Evolutionary conservation across 2,888 invertebrate species (phyloP), one percentile per base, ranked within the genome.

Genomic region (Coenonympha glycerion): DNA sequence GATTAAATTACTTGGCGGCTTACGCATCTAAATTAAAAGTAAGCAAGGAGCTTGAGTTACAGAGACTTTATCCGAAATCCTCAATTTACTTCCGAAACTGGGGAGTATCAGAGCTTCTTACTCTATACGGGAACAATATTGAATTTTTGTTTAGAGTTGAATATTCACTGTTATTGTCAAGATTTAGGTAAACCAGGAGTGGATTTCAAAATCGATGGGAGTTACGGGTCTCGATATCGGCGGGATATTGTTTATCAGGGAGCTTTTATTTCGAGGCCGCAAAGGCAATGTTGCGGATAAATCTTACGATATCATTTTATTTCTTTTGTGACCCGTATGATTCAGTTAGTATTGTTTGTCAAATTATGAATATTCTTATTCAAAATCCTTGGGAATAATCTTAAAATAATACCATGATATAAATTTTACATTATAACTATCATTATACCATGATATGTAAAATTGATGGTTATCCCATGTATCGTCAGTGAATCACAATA

Each of bases 1-100:
- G 76, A 79, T 80, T 78, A 76, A 78, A 79, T 82, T 79, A 76
- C 75, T 76, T 73, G 68, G 68, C 67, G 74, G 75, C 74, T 79
- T 79, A 75, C 71, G 71, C 71, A 76, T n/a, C 69, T 76, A 78
- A 83, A 81, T 81, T 79, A 73, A 65, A 68, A 76, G 73, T 72
- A n/a, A n/a, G n/a, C n/a, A n/a, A n/a, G 70, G 72, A 73, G 71
- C 73, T 66, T 63, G 75, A 79, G 83, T 82, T 77, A 77, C 80
- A 65, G 70, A 67, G 70, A 73, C 73, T 73, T 79, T 82, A 71
- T 67, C 68, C 61, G 69, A 72, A 80, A 80, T 76, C 76, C 78
- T 81, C 80, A 79, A 81, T 83, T 82, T 81, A 73, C 73, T 73
- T 66, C 59, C 68, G 71, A 64, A 69, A 68, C 65, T 61, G 58